Evolutionary conservation across 2,113 vertebrate genomes (phyloP).

Genomic region (Gila orcuttii): DNA sequence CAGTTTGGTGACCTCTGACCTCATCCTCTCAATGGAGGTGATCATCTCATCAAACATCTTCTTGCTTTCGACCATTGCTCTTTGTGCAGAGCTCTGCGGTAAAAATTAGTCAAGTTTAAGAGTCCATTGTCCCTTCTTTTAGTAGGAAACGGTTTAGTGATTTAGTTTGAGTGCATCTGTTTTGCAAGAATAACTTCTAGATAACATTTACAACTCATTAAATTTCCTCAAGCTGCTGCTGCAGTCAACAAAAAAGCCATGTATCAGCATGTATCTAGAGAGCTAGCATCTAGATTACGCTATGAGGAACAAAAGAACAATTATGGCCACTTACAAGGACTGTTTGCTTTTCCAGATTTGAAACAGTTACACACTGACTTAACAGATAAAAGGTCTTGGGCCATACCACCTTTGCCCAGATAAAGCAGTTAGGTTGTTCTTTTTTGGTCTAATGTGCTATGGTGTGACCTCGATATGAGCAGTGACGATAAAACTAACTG

Average conservation of each 20-base stretch:
- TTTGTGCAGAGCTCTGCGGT: slow-evolving; percentile 77
- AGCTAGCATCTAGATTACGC: not conserved
- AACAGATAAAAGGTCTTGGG: slow-evolving; percentile 45
- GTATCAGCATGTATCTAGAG: slow-evolving; percentile 5
- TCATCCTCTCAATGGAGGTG: slow-evolving; percentile 81
- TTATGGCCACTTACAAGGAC: slow-evolving; percentile 49
- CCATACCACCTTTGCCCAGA: slow-evolving; percentile 16
- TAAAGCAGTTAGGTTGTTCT: slow-evolving; percentile 21
- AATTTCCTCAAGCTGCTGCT: not conserved
- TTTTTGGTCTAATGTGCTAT: slow-evolving; percentile 33
- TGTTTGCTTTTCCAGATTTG: slow-evolving; percentile 51
- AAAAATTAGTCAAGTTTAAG: not conserved
- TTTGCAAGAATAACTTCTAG: not conserved
- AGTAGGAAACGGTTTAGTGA: not conserved
- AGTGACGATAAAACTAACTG: not conserved
- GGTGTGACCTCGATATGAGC: slow-evolving; percentile 18
- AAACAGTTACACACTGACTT: slow-evolving; percentile 50
- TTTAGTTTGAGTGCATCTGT: not conserved
- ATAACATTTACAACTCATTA: slow-evolving; percentile 6
- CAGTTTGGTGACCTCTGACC: slow-evolving; percentile 80
- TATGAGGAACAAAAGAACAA: slow-evolving; percentile 40
- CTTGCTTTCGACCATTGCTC: slow-evolving; percentile 82
- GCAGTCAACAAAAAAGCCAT: not conserved
- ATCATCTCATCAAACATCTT: slow-evolving; percentile 85
- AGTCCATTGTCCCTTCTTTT: not conserved